Evolutionary conservation across 2,113 vertebrate genomes (phyloP).

Genomic region (Zeus faber): DNA sequence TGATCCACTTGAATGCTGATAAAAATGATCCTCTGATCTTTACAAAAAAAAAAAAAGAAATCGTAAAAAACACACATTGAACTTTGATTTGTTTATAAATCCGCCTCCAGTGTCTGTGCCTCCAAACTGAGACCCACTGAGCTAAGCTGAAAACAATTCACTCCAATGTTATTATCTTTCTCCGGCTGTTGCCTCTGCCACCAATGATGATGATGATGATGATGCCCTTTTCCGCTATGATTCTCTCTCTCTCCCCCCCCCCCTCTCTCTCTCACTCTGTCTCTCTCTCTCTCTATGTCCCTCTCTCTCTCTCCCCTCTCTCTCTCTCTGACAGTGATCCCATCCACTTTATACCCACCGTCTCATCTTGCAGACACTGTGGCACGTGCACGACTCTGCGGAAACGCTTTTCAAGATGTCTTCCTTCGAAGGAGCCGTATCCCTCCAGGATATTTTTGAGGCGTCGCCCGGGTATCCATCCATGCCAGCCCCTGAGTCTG

Average conservation of each 20-base stretch:
- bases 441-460: no score
- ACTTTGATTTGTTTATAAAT: slow-evolving; percentile 45
- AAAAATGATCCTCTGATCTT: slow-evolving; percentile 21
- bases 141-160: slow-evolving; percentile 57
- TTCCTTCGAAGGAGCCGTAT: no score
- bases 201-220: no score
- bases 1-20: slow-evolving; percentile 34
- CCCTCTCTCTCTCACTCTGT: neutral
- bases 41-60: no score
- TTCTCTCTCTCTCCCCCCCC: slow-evolving; percentile 17
- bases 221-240: slow-evolving; percentile 59
- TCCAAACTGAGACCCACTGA: slow-evolving; percentile 36
- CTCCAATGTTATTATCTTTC: slow-evolving; percentile 63
- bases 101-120: slow-evolving; percentile 34
- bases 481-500: no score
- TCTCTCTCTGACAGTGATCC: no score
- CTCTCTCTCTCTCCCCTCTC: no score
- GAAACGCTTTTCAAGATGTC: no score
- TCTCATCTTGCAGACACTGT: no score
- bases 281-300: neutral
- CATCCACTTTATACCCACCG: no score
- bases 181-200: slow-evolving; percentile 55
- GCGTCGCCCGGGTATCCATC: no score
- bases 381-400: no score
- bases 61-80: slow-evolving; percentile 1